phyloP scores from a whole-genome alignment of 1,140 invertebrate genomes.

The Formica exsecta region DNA sequence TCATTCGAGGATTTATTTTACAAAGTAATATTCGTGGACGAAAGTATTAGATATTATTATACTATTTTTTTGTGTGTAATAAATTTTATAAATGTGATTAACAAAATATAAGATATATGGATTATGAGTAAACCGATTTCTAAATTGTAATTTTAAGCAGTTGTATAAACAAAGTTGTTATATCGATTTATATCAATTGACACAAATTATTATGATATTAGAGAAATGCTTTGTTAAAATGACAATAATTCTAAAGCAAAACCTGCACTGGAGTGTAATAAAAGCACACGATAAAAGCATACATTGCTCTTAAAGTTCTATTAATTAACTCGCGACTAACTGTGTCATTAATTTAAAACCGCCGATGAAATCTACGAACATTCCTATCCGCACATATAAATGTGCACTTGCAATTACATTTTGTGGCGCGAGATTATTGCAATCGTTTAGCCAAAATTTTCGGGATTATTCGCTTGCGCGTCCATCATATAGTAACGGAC shows the following conservation, averaged over 20 bases:
- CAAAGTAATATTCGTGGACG: not conserved
- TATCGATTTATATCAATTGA: not conserved
- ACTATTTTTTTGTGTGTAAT: not conserved
- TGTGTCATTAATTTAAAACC: constrained; percentile 40
- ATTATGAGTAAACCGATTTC: not conserved
- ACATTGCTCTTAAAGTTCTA: constrained; percentile 52
- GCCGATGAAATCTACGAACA: constrained; percentile 27
- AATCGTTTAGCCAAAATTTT: constrained; percentile 49
- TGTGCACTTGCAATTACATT: constrained; percentile 24
- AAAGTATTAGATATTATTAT: not conserved
- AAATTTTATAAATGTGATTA: not conserved
- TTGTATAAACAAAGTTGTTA: not conserved
- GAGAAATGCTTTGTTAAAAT: not conserved
- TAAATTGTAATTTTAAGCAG: not conserved
- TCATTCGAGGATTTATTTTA: not conserved
- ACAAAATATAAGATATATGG: too few species aligned
- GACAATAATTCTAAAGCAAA: not conserved
- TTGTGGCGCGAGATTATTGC: constrained; percentile 21
- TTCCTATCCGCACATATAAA: constrained; percentile 11
- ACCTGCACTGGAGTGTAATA: not conserved
- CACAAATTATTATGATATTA: constrained; percentile 1
- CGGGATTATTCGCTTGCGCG: constrained; percentile 12
- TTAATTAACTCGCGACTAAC: constrained; percentile 49
- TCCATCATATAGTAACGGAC: not conserved
- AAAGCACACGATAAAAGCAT: constrained; percentile 22